Base-by-base conservation (phyloP, 1,140 invertebrate species). In the Brachionus asplanchnoidis region DNA sequence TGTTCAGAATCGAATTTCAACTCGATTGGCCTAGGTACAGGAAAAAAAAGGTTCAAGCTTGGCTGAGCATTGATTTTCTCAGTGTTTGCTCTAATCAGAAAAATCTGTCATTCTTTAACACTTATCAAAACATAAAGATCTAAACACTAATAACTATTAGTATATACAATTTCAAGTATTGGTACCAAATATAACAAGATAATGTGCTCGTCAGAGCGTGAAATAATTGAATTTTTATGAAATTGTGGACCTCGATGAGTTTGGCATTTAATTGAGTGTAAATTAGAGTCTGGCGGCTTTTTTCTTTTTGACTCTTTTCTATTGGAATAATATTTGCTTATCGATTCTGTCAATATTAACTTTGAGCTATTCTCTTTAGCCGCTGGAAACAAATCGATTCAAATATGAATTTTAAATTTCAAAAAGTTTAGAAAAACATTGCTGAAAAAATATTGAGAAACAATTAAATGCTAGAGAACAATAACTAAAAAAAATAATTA, bases 361-460 rank as follows among this genome's bases (percentile, higher is more conserved):
- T 68, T 68, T 68, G 26, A 68, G 66, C 66, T 68, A 8, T 60
- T 56, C 53, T 56, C 53, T 56, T 17, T 68, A 68, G 66, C 66
- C 66, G 66, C 66, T 68, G 66, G 66, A 68, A 68, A n/a, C 32
- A 32, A 68, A 68, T 32, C 32, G 32, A 68, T 32, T 32, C 26
- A 28, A 68, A 68, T 68, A 68, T 68, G 66, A 68, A 68, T 68
- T 68, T 68, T 68, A 68, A 68, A 68, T 68, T 68, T 68, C 32
- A 32, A 32, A 68, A 68, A 60, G 66, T 68, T 68, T 68, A 68
- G 66, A 68, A 68, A 0, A 68, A 68, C 66, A 68, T 68, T 68
- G 32, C 66, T 36, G 12, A 68, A 68, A 68, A 32, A 32, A 68
- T 32, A 68, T 32, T 32, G 32, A 68, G 32, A 68, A 68, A 68